Evolutionary conservation across 2,797 vertebrate species (phyloP), one percentile per base, ranked within the genome.

Genomic region (Benthosema pterotum): DNA sequence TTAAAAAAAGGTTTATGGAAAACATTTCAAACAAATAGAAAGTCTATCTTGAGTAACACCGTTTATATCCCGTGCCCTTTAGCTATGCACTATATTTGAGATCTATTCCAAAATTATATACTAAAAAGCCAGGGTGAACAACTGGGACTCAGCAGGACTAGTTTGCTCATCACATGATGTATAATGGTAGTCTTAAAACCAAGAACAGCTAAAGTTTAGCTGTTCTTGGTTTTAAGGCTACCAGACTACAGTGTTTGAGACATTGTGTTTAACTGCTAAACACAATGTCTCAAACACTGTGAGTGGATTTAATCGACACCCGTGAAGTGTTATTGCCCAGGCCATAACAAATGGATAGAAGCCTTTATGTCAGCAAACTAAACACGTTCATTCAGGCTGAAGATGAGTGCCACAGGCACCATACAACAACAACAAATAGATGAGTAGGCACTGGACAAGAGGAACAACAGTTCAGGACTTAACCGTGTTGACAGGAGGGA

Each of bases 401-500:
- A 48, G 43, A 13, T 18, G 8, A 13, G 11, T 12, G 5, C 32
- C 54, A 16, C 11, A 49, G 43, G 11, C 57, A 5, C 19, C 5
- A 22, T 28, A 11, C 63, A 28, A 58, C 17, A 28, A 58, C 17
- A 60, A 5, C 5, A 58, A 14, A 54, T 8, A 13, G 12, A 22
- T 38, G 28, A 18, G 9, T 25, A 32, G 8, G 1, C 57, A 9
- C 16, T 63, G 47, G 11, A 55, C 63, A 50, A n/a, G 19, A 22
- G 12, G 13, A 15, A 57, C 38, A 49, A 16, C 42, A 25, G 42
- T 7, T 56, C 28, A 14, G 15, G n/a, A 3, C 19, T 56, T 28
- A 57, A 55, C 50, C n/a, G 17, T 47, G 51, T 59, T 64, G 59
- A 61, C 52, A 51, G 13, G 19, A 51, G 13, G 19, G 19, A 65